Evolutionary conservation across 2,113 vertebrate species (phyloP), one percentile per base, ranked within the genome.

Genomic region (Neoarius graeffei): DNA sequence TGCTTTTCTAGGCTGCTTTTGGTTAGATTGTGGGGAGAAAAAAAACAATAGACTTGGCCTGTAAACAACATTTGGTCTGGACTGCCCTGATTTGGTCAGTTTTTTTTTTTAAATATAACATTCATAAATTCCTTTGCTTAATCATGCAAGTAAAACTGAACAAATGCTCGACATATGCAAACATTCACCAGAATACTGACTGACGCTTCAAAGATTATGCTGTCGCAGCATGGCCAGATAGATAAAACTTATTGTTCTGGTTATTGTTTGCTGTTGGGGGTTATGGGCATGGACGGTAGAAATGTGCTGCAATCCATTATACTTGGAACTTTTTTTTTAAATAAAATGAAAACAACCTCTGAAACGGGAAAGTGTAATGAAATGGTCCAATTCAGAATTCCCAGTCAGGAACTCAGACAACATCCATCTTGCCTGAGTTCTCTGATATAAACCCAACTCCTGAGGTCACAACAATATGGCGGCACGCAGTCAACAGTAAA

Each of bases 151-250:
- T 42, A 14, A 42, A 42, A 42, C 19, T 62, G 57, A 62, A 23
- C 57, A 81, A 82, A 82, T 48, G 57, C 20, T 82, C 80, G 7
- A 82, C 80, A 82, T 48, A 25, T 82, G 80, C 80, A 7, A 82
- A 42, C 35, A 7, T 62, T 82, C 80, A 48, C 57, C 57, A 23
- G 10, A 25, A 48, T 59, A 81, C 23, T 62, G 59, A 42, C 57
- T 82, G 59, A 82, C 59, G 57, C 80, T 42, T 62, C 19, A 42
- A 62, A 82, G 80, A 82, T 62, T 62, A 62, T 14, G 5, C 20
- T 25, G 48, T 6, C 42, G 27, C 56, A 60, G 56, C 52, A 30
- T 2, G 13, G 79, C 54, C 27, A 59, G 79, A 81, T 10, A 62
- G 19, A 82, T 42, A 62, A 62, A 82, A 82, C 13, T 3, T 1